phyloP scores from a whole-genome alignment of 2,888 invertebrate species.

The Allacma fusca region DNA sequence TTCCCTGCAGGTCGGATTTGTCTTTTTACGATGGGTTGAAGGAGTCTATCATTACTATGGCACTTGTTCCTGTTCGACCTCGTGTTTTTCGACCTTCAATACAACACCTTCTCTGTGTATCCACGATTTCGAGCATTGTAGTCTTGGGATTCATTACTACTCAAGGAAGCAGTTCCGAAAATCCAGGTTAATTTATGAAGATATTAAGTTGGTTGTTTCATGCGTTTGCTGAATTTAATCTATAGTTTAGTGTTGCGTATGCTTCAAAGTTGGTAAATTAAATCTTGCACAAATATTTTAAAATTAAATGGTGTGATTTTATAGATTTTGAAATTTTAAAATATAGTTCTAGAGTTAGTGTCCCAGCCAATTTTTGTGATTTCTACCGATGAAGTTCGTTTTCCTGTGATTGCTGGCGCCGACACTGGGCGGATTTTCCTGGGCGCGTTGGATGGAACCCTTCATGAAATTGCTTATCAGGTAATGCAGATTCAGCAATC shows the following conservation, averaged over 20 bases:
- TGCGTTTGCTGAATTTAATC: conserved; percentile 4
- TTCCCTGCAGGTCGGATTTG: conserved; percentile 78
- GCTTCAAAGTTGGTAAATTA: not conserved
- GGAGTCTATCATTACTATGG: conserved; percentile 93
- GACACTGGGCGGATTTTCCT: conserved; percentile 89
- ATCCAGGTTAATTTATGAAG: conserved; percentile 23
- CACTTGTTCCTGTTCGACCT: conserved; percentile 82
- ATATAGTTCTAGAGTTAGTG: conserved; percentile 81
- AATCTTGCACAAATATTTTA: not conserved
- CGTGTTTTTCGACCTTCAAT: conserved; percentile 91
- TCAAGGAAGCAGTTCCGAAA: conserved; percentile 20
- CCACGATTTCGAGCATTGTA: conserved; percentile 94
- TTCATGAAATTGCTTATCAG: conserved; percentile 95
- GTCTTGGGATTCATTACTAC: conserved; percentile 76
- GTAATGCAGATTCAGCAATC: conserved; percentile 65
- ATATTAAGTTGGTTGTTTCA: not conserved
- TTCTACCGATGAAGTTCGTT: conserved; percentile 86
- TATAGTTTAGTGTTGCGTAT: not conserved
- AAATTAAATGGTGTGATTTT: too few relatives aligned
- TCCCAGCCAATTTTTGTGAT: conserved; percentile 94
- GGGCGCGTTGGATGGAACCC: conserved; percentile 91
- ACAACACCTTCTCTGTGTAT: conserved; percentile 86
- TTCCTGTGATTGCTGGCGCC: conserved; percentile 83
- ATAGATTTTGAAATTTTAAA: not conserved
- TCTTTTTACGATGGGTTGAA: conserved; percentile 96